Conservation (phyloP, 1,140 invertebrate species). For the Drosophila orosa region DNA sequence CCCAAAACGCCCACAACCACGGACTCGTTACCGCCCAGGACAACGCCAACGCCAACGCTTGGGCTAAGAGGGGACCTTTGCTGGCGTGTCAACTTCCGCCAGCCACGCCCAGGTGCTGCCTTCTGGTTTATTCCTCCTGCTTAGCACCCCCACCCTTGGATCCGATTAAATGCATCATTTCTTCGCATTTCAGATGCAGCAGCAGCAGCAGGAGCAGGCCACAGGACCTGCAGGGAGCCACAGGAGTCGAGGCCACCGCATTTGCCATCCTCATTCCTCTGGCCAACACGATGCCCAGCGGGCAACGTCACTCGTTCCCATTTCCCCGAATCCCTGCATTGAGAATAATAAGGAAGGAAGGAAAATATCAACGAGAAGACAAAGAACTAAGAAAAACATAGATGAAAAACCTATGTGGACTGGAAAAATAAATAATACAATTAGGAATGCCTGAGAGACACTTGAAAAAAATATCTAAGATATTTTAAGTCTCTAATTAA, state of each 20-base stretch:
- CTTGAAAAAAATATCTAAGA: neutral
- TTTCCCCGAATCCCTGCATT: constrained; percentile 17
- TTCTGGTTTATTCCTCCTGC: constrained; percentile 25
- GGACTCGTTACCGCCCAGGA: constrained; percentile 50
- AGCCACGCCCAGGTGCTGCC: constrained; percentile 24
- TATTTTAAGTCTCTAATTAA: neutral
- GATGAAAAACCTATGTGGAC: neutral
- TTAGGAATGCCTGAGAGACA: neutral
- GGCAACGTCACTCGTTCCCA: constrained; percentile 31
- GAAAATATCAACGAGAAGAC: constrained; percentile 1
- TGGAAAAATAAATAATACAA: constrained; percentile 5
- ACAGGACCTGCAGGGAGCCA: constrained; percentile 40
- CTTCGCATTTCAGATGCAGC: constrained; percentile 67
- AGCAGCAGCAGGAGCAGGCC: constrained; percentile 15
- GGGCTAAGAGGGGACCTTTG: constrained; percentile 20
- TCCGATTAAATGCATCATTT: constrained; percentile 80
- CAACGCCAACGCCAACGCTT: constrained; percentile 52
- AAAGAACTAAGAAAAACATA: neutral
- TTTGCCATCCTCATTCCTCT: constrained; percentile 38
- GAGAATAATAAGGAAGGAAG: neutral
- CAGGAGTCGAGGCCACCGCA: constrained; percentile 48
- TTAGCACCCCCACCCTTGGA: constrained; percentile 28
- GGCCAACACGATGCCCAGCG: constrained; percentile 49
- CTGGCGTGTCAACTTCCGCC: constrained; percentile 55
- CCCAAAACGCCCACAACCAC: constrained; percentile 30